Percentiles rank a stretch among this genome's conserved stretches.
These are phyloP conservation scores for Fukomys damarensis DNA, from an alignment of 2,113 vertebrate species.

Conservation along the genomic window DNA sequence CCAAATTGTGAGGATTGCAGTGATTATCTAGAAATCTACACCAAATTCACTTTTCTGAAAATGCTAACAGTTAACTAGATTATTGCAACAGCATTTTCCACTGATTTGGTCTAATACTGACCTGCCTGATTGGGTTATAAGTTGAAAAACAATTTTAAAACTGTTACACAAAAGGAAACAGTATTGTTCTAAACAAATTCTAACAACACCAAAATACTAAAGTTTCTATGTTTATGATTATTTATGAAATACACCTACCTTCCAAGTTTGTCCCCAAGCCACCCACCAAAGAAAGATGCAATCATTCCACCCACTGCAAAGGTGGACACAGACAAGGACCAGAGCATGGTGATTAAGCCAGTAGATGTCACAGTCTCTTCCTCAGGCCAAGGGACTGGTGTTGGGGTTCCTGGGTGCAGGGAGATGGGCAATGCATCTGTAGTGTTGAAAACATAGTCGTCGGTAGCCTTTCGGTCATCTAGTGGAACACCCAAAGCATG, in stretches of 20 bases:
- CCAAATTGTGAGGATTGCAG: conserved; percentile 34
- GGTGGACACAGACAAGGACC: conserved; percentile 95
- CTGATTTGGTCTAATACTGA: not conserved
- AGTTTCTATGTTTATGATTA: not conserved
- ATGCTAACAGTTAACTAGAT: not conserved
- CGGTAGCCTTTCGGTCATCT: not conserved
- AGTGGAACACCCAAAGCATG: conserved; percentile 84
- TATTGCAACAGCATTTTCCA: not conserved
- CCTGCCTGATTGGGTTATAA: not conserved
- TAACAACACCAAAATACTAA: not conserved
- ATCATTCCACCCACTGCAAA: conserved; percentile 95
- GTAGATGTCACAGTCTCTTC: conserved; percentile 62
- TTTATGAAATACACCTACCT: conserved; percentile 87
- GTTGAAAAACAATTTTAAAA: conserved; percentile 2
- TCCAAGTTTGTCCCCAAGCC: conserved; percentile 92
- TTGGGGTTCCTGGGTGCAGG: accelerated
- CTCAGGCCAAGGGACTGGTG: not conserved
- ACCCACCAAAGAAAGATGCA: conserved; percentile 96
- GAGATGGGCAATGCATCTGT: not conserved
- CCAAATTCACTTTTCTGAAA: not conserved
- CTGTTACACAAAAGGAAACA: not conserved
- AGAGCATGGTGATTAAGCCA: conserved; percentile 89
- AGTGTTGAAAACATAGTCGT: conserved; percentile 29
- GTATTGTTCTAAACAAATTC: not conserved
- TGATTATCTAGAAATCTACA: not conserved